These are phyloP conservation scores for Pristionchus fissidentatus DNA, from an alignment of 2,888 invertebrate species.

Conservation along the genomic window DNA sequence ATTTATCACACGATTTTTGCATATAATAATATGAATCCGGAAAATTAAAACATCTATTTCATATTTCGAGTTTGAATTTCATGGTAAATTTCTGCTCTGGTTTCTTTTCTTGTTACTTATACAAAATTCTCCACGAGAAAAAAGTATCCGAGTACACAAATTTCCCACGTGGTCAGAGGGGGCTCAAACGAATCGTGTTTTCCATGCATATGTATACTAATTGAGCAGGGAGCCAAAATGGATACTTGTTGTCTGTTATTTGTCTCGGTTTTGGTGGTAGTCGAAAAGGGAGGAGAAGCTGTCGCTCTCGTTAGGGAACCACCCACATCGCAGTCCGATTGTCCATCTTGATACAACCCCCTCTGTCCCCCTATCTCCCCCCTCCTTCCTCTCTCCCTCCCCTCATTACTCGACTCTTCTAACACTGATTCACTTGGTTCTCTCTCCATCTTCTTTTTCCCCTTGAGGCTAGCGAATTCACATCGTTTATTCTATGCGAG, in stretches of 20 bases:
- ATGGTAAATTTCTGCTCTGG: neutral
- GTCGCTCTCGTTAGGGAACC: slow-evolving; percentile 10
- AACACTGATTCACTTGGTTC: slow-evolving; percentile 27
- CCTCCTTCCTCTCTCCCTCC: neutral
- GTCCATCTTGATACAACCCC: slow-evolving; percentile 15
- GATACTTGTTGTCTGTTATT: too few species aligned
- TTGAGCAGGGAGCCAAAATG: neutral
- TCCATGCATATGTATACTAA: too few species aligned
- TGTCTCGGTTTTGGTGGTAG: too few species aligned
- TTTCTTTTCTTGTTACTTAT: neutral
- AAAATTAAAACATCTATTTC: too few species aligned
- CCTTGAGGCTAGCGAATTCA: neutral
- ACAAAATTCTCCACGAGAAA: neutral
- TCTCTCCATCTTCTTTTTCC: neutral
- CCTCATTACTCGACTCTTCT: slow-evolving; percentile 32
- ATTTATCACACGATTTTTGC: too few species aligned
- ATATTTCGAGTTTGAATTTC: neutral
- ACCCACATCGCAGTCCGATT: neutral
- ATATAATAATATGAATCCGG: too few species aligned
- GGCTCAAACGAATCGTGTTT: neutral
- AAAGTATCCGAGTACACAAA: neutral
- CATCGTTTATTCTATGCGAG: neutral
- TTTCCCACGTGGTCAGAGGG: neutral
- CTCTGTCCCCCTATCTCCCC: neutral
- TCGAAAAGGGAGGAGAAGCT: neutral